phyloP scores from a whole-genome alignment of 2,797 vertebrate species.

The Antennarius maculatus region DNA sequence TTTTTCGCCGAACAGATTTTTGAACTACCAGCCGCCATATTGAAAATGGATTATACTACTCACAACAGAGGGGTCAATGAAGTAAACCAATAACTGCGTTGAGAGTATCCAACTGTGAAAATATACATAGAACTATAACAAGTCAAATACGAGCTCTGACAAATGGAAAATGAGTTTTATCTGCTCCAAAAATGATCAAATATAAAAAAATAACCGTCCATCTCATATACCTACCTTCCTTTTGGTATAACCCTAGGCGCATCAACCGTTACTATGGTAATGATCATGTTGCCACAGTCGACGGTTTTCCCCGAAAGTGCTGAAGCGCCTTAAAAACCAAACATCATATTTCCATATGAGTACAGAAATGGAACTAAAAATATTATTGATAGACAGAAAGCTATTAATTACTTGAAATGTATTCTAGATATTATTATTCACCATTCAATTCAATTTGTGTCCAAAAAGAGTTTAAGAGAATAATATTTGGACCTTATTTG shows the following conservation, averaged over 20 bases:
- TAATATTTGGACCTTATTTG: no score
- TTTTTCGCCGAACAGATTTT: conserved; percentile 24
- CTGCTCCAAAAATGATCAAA: rapidly evolving
- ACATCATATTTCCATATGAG: no score
- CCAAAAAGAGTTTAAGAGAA: no score
- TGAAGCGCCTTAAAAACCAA: no score
- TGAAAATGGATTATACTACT: conserved; percentile 44
- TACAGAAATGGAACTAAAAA: no score
- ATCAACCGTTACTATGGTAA: conserved; percentile 79
- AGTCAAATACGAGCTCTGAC: rapidly evolving
- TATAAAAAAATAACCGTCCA: rapidly evolving
- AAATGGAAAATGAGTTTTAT: rapidly evolving
- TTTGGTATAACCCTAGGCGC: conserved; percentile 63
- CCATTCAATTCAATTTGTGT: no score
- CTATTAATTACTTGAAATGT: no score
- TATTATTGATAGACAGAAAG: no score
- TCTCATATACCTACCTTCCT: not conserved
- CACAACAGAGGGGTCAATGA: rapidly evolving
- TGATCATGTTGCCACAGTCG: conserved; percentile 19
- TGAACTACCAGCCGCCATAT: conserved; percentile 65
- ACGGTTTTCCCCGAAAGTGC: no score
- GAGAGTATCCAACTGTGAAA: rapidly evolving
- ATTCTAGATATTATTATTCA: no score
- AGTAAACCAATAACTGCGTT: rapidly evolving
- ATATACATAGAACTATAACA: rapidly evolving